Conservation (phyloP, 1,140 invertebrate species). For the Heliothis virescens region DNA sequence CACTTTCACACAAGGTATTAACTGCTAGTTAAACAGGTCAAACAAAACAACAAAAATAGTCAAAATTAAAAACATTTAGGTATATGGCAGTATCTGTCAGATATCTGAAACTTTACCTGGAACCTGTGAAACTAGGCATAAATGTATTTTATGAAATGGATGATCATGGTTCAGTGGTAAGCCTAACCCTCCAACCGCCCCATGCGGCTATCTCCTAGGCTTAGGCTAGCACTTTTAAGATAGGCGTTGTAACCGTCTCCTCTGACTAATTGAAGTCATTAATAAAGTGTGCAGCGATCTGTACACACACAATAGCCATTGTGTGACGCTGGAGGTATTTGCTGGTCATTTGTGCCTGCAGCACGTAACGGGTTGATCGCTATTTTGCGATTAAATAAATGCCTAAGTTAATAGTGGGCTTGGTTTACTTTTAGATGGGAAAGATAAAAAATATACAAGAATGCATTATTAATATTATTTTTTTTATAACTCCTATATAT, state of each 20-base stretch:
- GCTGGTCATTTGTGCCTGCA: conserved; percentile 20
- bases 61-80: too few relatives aligned
- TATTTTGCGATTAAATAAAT: conserved; percentile 6
- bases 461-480: not conserved
- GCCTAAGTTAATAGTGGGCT: not conserved
- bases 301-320: conserved; percentile 30
- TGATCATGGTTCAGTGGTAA: too few relatives aligned
- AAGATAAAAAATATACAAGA: not conserved
- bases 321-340: conserved; percentile 16
- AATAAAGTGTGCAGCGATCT: conserved; percentile 21
- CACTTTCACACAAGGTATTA: too few relatives aligned
- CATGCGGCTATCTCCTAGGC: too few relatives aligned
- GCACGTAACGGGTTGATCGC: conserved; percentile 6
- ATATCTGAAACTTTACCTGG: too few relatives aligned
- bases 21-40: too few relatives aligned
- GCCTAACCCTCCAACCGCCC: too few relatives aligned
- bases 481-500: not conserved
- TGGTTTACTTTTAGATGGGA: not conserved
- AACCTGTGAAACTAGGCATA: too few relatives aligned
- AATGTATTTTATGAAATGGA: too few relatives aligned
- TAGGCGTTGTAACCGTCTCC: conserved; percentile 8
- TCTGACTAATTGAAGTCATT: conserved; percentile 33
- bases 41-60: too few relatives aligned
- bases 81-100: too few relatives aligned
- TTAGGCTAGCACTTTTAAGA: not conserved